A percentile compares a stretch with the other conserved stretches of the same genome.
These are phyloP conservation scores for Pachyramphus minor DNA, from an alignment of 2,113 vertebrate genomes.

Conservation along the genomic window DNA sequence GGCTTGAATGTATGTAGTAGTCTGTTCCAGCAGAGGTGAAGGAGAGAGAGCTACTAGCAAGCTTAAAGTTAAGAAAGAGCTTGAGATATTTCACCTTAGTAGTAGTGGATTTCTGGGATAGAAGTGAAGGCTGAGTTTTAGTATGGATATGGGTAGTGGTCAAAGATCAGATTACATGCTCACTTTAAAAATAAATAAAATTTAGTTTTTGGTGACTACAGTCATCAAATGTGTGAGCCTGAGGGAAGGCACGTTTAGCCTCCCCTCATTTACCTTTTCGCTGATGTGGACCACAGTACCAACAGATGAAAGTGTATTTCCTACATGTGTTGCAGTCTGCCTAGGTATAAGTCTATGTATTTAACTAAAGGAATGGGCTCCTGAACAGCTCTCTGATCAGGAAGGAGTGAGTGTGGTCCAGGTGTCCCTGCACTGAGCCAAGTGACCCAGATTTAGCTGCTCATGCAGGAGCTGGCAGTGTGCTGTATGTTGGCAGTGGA, in stretches of 20 bases:
- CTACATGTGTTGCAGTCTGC: neutral
- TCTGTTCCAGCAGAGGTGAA: neutral
- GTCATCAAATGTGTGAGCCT: neutral
- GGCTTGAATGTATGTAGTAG: neutral
- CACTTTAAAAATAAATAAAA: neutral
- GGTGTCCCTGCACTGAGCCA: neutral
- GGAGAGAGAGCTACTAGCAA: neutral
- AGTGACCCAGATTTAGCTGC: constrained; percentile 1
- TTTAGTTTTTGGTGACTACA: neutral
- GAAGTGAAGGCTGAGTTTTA: neutral
- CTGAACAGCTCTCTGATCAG: neutral
- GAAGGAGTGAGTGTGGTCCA: neutral
- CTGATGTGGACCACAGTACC: rapidly evolving
- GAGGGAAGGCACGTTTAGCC: rapidly evolving
- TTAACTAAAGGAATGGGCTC: neutral
- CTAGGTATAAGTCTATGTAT: neutral
- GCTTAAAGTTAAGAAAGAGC: neutral
- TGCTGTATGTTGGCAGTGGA: neutral
- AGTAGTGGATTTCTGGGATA: neutral
- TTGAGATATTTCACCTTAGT: neutral
- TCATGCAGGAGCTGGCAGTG: neutral
- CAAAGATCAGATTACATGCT: neutral
- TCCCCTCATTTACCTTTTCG: neutral
- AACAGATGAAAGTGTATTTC: neutral
- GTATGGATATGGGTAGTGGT: neutral